Evolutionary conservation across 2,797 vertebrate genomes (phyloP).

Genomic region (Crypturellus tataupa): DNA sequence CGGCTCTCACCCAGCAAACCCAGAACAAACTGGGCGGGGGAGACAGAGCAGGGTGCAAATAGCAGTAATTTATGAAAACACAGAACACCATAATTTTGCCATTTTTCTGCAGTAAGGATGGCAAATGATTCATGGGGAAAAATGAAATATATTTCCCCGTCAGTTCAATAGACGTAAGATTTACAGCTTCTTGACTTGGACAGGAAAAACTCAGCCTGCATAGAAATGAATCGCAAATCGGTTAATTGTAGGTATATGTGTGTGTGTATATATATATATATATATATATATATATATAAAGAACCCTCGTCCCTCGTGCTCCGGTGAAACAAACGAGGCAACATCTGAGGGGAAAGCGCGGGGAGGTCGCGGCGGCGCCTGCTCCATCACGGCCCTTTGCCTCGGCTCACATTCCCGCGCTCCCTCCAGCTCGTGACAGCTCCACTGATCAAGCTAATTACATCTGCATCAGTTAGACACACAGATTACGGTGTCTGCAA

Average conservation of each 20-base stretch:
- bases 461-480: constrained; percentile 9
- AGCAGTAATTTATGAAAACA: constrained; percentile 85
- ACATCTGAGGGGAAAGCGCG: neutral
- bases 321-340: constrained; percentile 3
- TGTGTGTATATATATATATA: no score
- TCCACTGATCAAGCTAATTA: neutral
- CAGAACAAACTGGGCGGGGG: neutral
- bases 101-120: constrained; percentile 85
- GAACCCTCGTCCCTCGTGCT: neutral
- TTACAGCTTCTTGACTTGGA: constrained; percentile 85
- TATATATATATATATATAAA: neutral
- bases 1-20: no score
- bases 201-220: constrained; percentile 80
- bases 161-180: constrained; percentile 83
- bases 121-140: constrained; percentile 85
- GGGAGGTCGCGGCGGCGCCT: neutral
- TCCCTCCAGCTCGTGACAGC: neutral
- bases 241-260: constrained; percentile 78
- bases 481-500: neutral
- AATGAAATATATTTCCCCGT: constrained; percentile 85
- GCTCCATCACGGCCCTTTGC: neutral
- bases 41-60: no score
- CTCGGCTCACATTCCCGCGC: neutral
- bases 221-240: constrained; percentile 82
- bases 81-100: constrained; percentile 83